Conservation (phyloP, 2,113 vertebrate species). For the Dolichallabes microphthalmus region DNA sequence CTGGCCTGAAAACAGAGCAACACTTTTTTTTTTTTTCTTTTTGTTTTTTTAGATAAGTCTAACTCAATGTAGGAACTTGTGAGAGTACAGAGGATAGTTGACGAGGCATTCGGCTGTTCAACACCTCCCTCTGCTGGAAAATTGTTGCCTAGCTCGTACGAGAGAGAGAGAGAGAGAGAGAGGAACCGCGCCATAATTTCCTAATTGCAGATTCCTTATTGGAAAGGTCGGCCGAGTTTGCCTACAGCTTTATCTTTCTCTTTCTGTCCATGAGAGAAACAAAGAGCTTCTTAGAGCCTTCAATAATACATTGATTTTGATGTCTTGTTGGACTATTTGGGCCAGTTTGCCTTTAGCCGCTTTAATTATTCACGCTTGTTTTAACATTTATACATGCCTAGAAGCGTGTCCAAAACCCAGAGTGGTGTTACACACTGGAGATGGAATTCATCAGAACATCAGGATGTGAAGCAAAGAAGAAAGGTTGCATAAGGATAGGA, state of each 20-base stretch:
- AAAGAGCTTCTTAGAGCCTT: constrained; percentile 71
- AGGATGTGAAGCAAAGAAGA: not conserved
- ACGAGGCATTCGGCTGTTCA: constrained; percentile 61
- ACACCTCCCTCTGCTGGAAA: constrained; percentile 78
- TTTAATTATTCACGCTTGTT: constrained; percentile 28
- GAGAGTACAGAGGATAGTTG: not conserved
- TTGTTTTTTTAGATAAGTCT: not conserved
- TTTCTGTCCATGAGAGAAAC: constrained; percentile 61
- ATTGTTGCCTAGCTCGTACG: not conserved
- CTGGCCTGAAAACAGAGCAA: not conserved
- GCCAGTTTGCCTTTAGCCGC: constrained; percentile 65
- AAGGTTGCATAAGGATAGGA: not conserved
- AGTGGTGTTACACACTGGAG: not conserved
- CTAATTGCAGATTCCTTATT: constrained; percentile 63
- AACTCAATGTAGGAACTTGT: not conserved
- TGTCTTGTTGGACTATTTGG: constrained; percentile 63
- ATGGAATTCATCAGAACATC: not conserved
- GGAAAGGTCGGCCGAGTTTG: constrained; percentile 6
- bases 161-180: not conserved
- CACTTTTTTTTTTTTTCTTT: not conserved
- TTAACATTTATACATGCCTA: constrained; percentile 16
- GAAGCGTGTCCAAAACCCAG: not conserved
- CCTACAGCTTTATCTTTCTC: constrained; percentile 55
- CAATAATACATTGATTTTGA: constrained; percentile 68
- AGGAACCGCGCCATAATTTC: constrained; percentile 36